Percentiles rank a stretch among this genome's conserved stretches.
These are phyloP conservation scores for Gonioctena quinquepunctata DNA, from an alignment of 1,140 invertebrate species.

Conservation along the genomic window DNA sequence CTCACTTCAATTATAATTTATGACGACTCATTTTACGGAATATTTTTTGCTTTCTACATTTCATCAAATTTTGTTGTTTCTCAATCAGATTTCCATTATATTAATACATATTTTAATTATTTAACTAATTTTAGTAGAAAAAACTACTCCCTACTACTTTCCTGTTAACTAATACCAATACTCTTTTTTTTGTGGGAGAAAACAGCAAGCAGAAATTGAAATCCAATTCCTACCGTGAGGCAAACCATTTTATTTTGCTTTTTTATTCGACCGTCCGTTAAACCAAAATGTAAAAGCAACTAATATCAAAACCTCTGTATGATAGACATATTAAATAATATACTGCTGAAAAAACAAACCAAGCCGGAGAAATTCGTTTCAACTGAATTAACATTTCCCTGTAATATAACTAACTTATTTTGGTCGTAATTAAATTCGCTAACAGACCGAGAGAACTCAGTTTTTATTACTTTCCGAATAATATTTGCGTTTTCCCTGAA, in stretches of 20 bases:
- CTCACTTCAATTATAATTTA: too few relatives aligned
- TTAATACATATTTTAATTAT: too few relatives aligned
- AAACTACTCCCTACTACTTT: too few relatives aligned
- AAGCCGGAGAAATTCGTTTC: background rate
- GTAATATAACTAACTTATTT: background rate
- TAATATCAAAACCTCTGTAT: background rate
- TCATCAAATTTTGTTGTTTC: too few relatives aligned
- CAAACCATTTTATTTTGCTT: background rate
- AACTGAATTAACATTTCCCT: background rate
- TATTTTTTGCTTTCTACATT: too few relatives aligned
- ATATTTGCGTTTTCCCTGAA: background rate
- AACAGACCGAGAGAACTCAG: background rate
- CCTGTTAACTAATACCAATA: too few relatives aligned
- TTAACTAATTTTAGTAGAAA: too few relatives aligned
- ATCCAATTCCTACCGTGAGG: too few relatives aligned
- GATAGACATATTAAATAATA: background rate
- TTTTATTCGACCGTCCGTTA: background rate
- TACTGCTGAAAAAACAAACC: background rate
- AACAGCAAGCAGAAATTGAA: too few relatives aligned
- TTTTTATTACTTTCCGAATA: background rate
- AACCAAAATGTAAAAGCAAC: background rate
- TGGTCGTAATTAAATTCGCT: background rate
- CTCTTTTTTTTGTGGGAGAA: too few relatives aligned
- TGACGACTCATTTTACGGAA: too few relatives aligned
- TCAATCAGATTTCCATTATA: too few relatives aligned